These are phyloP conservation scores for Pyrocephalus nanus DNA, from an alignment of 2,797 vertebrate genomes.

Conservation along the genomic window DNA sequence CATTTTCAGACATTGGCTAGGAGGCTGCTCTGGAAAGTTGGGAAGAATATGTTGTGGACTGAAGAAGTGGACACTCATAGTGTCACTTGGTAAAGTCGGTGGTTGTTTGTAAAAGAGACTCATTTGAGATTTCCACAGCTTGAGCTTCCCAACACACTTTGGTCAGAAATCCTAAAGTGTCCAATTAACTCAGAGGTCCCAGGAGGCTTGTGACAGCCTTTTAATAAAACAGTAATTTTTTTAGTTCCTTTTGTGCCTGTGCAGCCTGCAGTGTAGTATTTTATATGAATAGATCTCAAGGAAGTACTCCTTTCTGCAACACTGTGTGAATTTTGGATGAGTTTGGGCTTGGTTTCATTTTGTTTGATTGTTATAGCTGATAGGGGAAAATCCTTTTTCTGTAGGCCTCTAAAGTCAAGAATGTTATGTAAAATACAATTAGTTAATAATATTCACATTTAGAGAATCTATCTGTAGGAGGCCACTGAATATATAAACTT, in stretches of 20 bases:
- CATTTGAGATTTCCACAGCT: background rate
- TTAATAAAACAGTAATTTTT: background rate
- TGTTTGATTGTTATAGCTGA: background rate
- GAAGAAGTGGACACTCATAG: background rate
- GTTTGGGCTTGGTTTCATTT: background rate
- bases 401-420: background rate
- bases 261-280: background rate
- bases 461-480: background rate
- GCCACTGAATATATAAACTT: background rate
- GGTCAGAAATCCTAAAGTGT: background rate
- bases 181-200: background rate
- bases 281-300: background rate
- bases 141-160: background rate
- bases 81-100: fast-evolving
- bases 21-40: background rate
- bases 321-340: background rate
- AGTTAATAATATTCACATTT: background rate
- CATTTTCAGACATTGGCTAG: background rate
- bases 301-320: background rate
- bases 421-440: background rate
- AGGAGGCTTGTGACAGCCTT: background rate
- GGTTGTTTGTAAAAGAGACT: background rate
- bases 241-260: background rate
- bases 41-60: background rate
- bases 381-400: background rate